Evolutionary conservation across 1,140 invertebrate species (phyloP).

Genomic region (Drosophila ironensis): DNA sequence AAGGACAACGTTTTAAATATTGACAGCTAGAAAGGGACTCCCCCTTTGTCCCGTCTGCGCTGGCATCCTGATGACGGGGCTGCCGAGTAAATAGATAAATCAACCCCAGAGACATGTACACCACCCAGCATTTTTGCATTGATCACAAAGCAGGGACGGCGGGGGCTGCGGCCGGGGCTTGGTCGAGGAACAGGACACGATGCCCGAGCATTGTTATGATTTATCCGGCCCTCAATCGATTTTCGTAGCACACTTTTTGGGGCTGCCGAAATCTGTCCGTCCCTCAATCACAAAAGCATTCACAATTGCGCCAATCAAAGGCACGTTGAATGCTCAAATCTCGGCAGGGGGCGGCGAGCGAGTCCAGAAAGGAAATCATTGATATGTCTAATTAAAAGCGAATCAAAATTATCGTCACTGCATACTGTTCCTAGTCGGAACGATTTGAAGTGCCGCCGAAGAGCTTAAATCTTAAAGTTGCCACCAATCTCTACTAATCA

Average conservation of each 20-base stretch:
- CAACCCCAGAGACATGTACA: slow-evolving; percentile 78
- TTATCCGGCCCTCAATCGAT: slow-evolving; percentile 47
- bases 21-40: slow-evolving; percentile 53
- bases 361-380: no score
- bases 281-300: slow-evolving; percentile 13
- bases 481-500: no score
- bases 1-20: slow-evolving; percentile 80
- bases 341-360: no score
- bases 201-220: slow-evolving; percentile 68
- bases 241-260: slow-evolving; percentile 59
- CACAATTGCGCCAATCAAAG: slow-evolving; percentile 68
- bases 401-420: no score
- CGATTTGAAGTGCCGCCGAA: no score
- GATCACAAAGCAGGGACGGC: slow-evolving; percentile 46
- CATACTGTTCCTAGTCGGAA: no score
- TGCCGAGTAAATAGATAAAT: slow-evolving; percentile 78
- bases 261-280: slow-evolving; percentile 14
- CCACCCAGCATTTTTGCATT: slow-evolving; percentile 70
- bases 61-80: slow-evolving; percentile 25
- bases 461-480: no score
- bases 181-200: slow-evolving; percentile 9
- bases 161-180: background rate
- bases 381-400: no score
- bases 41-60: background rate
- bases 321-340: no score